A percentile compares a stretch with the other conserved stretches of the same genome.
phyloP scores from a whole-genome alignment of 2,888 invertebrate genomes.

The Brachyptera putata region DNA sequence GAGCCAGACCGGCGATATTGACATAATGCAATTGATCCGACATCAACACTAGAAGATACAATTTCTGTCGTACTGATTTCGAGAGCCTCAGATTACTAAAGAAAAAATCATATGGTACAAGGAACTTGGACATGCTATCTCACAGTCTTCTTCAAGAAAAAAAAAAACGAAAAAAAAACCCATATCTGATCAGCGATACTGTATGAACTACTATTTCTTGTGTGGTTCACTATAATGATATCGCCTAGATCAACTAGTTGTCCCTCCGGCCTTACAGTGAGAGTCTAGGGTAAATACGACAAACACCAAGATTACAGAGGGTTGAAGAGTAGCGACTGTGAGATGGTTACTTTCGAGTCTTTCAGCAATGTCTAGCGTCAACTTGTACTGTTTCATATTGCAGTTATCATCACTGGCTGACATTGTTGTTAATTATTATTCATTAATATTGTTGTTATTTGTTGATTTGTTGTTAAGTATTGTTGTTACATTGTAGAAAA shows the following conservation, averaged over 20 bases:
- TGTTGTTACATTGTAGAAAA: too few species aligned
- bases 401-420: slow-evolving; percentile 45
- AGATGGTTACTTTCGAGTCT: neutral
- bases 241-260: slow-evolving; percentile 36
- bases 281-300: slow-evolving; percentile 36
- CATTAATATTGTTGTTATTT: too few species aligned
- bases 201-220: slow-evolving; percentile 5
- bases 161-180: slow-evolving; percentile 5
- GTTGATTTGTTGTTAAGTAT: too few species aligned
- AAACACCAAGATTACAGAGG: slow-evolving; percentile 48
- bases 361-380: slow-evolving; percentile 5
- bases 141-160: slow-evolving; percentile 31
- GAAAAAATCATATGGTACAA: slow-evolving; percentile 42
- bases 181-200: slow-evolving; percentile 6
- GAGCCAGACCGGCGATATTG: too few species aligned
- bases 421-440: too few species aligned
- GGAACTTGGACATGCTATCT: slow-evolving; percentile 29
- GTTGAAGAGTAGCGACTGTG: slow-evolving; percentile 33
- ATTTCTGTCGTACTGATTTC: too few species aligned
- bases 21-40: too few species aligned
- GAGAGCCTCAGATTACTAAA: slow-evolving; percentile 49
- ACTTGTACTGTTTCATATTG: slow-evolving; percentile 40
- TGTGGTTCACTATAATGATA: neutral
- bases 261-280: slow-evolving; percentile 48
- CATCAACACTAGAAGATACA: too few species aligned